Base-by-base conservation (phyloP, 2,888 invertebrate species). In the Cerastis rubricosa region DNA sequence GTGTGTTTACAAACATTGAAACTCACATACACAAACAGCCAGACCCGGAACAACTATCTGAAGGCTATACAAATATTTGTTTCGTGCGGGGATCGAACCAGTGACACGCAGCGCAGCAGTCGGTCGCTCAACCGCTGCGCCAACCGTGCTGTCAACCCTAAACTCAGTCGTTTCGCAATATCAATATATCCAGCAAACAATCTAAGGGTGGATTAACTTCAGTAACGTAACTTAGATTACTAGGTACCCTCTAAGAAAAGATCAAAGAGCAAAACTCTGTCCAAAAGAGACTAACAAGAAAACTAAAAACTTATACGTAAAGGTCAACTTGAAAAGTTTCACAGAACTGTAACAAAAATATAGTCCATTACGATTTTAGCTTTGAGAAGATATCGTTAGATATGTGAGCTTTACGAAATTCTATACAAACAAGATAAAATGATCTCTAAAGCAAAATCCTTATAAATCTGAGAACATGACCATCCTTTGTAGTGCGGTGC, bases 401-500 rank as follows among this genome's bases (percentile, higher is more conserved):
- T 65, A 70, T 45, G 68, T 40, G 40, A 57, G 63, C 59, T 65
- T 74, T 54, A 65, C 69, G 19, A 74, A 81, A 81, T 65, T 57
- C 49, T 74, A 47, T 11, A 69, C 47, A 84, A 81, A 81, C 43
- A 84, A n/a, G 57, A 63, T 25, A 22, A 22, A 63, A 73, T 71
- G 71, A 64, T 35, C n/a, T 61, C 25, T 51, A 22, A n/a, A 43
- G 19, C 57, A 12, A 66, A 74, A 73, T 71, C 57, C 65, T 63
- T 80, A 51, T 72, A 74, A 85, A 85, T 75, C 74, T 67, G 67
- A 61, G 65, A 45, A 68, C 57, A 40, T 81, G 64, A 47, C 17
- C n/a, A 75, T 75, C 68, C 51, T 78, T 87, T 84, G 79, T 78
- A 67, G 64, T 73, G 59, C 51, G 43, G 64, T 59, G 63, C 43